Base-by-base conservation (phyloP, 2,888 invertebrate species). In the Eristalinus aeneus region DNA sequence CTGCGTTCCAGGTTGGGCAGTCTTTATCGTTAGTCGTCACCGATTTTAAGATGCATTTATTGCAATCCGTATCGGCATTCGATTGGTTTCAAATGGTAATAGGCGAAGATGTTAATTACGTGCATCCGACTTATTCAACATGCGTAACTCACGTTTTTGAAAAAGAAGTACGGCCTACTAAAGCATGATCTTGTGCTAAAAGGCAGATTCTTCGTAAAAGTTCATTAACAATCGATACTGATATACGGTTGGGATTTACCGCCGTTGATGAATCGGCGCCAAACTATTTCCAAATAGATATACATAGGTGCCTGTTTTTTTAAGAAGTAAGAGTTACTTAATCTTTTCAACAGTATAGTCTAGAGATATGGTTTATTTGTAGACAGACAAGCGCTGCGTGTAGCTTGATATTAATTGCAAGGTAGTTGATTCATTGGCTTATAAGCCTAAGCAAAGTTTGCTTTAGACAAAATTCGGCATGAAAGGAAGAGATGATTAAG, bases 181-280 rank as follows among this genome's bases (percentile, higher is more conserved):
- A 16, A 46, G 11, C 22, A 23, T 16, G 56, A 22, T 56, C 46
- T 10, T 31, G 16, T 36, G 61, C 20, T 81, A 73, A 81, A 81
- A 58, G 69, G 71, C 73, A 86, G 81, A 81, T 81, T 77, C 81
- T 73, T 54, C 54, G 77, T 68, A 36, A 77, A 86, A 86, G 85
- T 86, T 86, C 85, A 86, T 86, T 86, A 85, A 73, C 85, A 81
- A 69, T 16, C 46, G 16, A 8, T 16, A 1, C 34, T 6, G 1
- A 9, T 4, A 6, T 34, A 9, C 8, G 46, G 16, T 8, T 16
- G 16, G 8, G 16, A 46, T 46, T 46, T 16, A 8, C 5, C 39
- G 56, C 10, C 71, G 71, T 65, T 65, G 65, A 78, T 72, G 23
- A 32, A 72, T 32, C 39, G 71, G 27, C 2, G 39, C 2, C 39